phyloP scores from a whole-genome alignment of 2,113 vertebrate species.

The Pachycephala philippinensis region DNA sequence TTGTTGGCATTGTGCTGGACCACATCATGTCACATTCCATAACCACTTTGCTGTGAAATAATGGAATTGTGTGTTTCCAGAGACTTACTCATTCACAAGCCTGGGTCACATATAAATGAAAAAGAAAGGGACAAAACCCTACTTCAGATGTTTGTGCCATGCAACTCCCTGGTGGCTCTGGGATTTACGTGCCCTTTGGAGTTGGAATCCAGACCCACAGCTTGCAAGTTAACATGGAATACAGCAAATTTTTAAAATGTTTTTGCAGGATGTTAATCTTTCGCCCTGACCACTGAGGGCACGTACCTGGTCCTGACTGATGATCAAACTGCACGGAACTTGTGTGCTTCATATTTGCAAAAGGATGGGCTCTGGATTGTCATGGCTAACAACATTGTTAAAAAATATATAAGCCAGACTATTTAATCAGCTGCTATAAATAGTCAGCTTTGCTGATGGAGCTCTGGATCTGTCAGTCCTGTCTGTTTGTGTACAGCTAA shows the following conservation, averaged over 20 bases:
- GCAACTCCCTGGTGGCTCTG: background rate
- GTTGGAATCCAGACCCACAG: background rate
- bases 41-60: background rate
- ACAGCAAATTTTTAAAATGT: background rate
- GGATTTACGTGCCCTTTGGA: background rate
- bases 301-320: background rate
- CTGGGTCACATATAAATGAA: background rate
- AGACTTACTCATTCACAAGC: background rate
- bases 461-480: background rate
- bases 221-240: background rate
- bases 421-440: background rate
- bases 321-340: fast-evolving
- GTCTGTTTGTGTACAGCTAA: constrained; percentile 1
- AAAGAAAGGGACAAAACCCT: background rate
- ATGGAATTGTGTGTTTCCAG: background rate
- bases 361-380: background rate
- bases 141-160: background rate
- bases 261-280: background rate
- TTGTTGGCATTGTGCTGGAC: background rate
- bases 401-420: background rate
- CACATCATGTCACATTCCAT: background rate
- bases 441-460: background rate
- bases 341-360: background rate
- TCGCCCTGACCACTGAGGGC: background rate
- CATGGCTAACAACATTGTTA: background rate